Evolutionary conservation across 2,113 vertebrate genomes (phyloP), one percentile per base, ranked within the genome.

Genomic region (Bubo blakistoni): DNA sequence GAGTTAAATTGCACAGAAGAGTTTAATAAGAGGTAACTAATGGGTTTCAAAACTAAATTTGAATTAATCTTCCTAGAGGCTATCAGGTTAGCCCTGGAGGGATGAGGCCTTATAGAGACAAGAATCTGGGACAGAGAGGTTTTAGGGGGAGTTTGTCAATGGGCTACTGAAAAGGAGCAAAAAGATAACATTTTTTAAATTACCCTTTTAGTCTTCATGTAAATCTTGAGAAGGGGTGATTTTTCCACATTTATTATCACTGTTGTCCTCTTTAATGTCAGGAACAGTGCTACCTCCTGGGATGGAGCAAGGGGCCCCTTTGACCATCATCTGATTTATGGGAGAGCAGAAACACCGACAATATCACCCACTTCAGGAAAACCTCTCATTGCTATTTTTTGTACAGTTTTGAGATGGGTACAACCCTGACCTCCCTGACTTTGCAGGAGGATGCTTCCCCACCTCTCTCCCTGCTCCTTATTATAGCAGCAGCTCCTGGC

Each of bases 1-100:
- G 0, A 93, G 90, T 88, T 88, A 94, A 95, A 93, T 66, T 92
- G 85, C 66, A 82, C 62, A 73, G 78, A 94, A 80, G 52, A 91
- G 44, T 88, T 96, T 96, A 96, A 92, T 86, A 86, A 83, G 71
- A 90, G 46, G 38, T 47, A 93, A 88, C 90, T 96, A 96, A 95
- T 81, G 67, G 76, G 55, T 88, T 95, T 90, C 86, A 86, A 86
- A 86, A 59, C 90, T 92, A 86, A 82, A 94, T 93, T 78, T 74
- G 63, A 63, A 71, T 73, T 94, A 0, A 3, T 73, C 55, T 83
- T 90, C 62, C 51, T 52, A 46, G 29, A 81, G 76, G 82, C 74
- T 88, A 16, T 34, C 0, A 0, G 76, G 85, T 81, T 84, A 83
- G 63, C 67, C 69, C 86, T 0, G 0, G 51, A 77, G 72, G 55